A percentile compares a stretch with the other conserved stretches of the same genome.
phyloP scores from a whole-genome alignment of 2,888 invertebrate species.

The Heliconius hortense region DNA sequence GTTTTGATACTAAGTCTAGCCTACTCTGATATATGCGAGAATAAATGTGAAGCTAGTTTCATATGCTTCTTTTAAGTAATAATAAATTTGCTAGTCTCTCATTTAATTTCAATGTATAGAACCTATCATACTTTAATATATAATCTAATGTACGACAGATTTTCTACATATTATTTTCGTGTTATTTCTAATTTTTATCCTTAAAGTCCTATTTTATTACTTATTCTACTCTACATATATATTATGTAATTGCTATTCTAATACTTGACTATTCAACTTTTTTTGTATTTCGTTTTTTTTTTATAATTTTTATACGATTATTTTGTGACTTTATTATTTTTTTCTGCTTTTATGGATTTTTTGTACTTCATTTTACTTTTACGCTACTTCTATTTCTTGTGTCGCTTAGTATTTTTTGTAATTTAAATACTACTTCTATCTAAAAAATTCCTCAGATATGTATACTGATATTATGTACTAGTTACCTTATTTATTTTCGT shows the following conservation, averaged over 20 bases:
- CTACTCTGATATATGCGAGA: no score
- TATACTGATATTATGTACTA: no score
- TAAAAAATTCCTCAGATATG: not conserved
- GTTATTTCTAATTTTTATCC: not conserved
- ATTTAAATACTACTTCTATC: not conserved
- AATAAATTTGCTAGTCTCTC: no score
- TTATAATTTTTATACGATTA: not conserved
- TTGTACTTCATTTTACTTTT: no score
- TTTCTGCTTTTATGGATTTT: not conserved
- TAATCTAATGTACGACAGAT: not conserved
- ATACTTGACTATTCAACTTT: not conserved
- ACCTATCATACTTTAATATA: not conserved
- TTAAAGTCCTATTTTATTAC: not conserved
- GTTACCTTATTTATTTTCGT: no score
- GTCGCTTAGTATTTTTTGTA: no score
- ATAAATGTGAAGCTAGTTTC: no score
- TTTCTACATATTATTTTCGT: not conserved
- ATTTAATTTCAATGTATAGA: no score
- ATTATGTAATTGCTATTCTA: not conserved
- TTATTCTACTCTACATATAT: not conserved
- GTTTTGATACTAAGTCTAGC: no score
- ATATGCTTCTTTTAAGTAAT: no score
- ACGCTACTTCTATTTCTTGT: no score
- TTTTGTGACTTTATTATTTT: not conserved
- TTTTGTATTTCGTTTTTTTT: not conserved